Base-by-base conservation (phyloP, 2,113 vertebrate species). In the Ophthalmolycus amberensis region DNA sequence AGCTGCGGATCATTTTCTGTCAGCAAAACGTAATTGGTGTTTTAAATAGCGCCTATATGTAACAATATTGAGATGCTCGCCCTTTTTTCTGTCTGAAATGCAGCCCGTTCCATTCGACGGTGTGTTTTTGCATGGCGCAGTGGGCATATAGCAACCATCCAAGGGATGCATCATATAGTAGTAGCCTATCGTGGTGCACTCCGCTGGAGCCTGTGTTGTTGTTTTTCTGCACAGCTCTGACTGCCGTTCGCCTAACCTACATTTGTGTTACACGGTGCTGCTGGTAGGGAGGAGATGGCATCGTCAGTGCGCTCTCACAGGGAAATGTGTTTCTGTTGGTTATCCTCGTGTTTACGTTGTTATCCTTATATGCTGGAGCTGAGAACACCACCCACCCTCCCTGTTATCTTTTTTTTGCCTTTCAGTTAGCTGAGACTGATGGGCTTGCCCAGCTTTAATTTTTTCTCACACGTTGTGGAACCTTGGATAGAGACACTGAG, bases 191-290 rank as follows among this genome's bases (percentile, higher is more conserved):
- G 88, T 52, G 77, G 90, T 82, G 91, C 92, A 75, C 91, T 87
- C 90, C 86, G 85, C 92, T 79, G 90, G 76, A 85, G 88, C 91
- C 91, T 44, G 92, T 94, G 94, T 95, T 94, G 91, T 94, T 94
- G 93, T 94, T 94, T 94, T 94, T 94, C 92, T 91, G 91, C 92
- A 92, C 93, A 87, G 91, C 91, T 84, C 91, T 64, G 83, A 88
- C 89, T 86, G 90, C 86, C 91, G 91, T 70, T 91, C 91, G 91
- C 89, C 88, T 95, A 95, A 95, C 93, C 95, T 93, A 95, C 94
- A 96, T 95, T 90, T 73, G 9, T 81, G 88, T 76, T 87, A 12
- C 83, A 82, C 85, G 84, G 82, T 56, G 84, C 86, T 83, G 87
- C 90, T 87, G 91, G 64, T 74, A 34, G 87, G 90, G 90, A 91